These are phyloP conservation scores for Periplaneta americana DNA, from an alignment of 1,140 invertebrate species.

Conservation along the genomic window DNA sequence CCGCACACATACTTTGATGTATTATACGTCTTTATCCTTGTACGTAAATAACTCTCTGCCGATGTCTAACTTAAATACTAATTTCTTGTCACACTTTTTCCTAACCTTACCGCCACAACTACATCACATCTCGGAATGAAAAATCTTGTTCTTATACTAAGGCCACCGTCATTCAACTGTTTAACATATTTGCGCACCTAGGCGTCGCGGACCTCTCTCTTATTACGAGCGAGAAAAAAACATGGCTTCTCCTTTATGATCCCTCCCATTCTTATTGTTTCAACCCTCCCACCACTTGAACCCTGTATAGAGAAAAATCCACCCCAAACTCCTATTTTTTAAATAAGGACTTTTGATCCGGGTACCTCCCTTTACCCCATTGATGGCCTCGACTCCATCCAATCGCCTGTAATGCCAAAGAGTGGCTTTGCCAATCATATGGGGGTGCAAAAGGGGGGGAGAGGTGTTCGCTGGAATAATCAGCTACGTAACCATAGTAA, in stretches of 20 bases:
- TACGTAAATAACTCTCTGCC: too few relatives aligned
- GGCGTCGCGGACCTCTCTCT: neutral
- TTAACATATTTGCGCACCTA: neutral
- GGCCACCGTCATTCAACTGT: neutral
- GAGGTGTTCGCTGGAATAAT: neutral
- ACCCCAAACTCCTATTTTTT: neutral
- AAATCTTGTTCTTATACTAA: neutral
- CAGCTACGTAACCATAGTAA: slow-evolving; percentile 1
- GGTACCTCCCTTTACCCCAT: neutral
- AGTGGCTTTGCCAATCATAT: slow-evolving; percentile 6
- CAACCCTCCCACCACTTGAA: neutral
- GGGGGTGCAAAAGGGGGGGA: neutral
- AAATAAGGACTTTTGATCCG: neutral
- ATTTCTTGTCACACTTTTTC: too few relatives aligned
- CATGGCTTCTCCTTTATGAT: neutral
- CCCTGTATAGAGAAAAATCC: neutral
- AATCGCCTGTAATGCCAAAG: neutral
- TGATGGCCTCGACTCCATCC: neutral
- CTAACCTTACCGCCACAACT: too few relatives aligned
- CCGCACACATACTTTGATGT: too few relatives aligned
- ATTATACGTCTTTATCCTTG: too few relatives aligned
- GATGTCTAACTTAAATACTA: too few relatives aligned
- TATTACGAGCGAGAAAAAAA: neutral
- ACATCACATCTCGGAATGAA: neutral
- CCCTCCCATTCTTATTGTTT: slow-evolving; percentile 3